Evolutionary conservation across 1,140 invertebrate species (phyloP), one percentile per base, ranked within the genome.

Genomic region (Anoplophora glabripennis): DNA sequence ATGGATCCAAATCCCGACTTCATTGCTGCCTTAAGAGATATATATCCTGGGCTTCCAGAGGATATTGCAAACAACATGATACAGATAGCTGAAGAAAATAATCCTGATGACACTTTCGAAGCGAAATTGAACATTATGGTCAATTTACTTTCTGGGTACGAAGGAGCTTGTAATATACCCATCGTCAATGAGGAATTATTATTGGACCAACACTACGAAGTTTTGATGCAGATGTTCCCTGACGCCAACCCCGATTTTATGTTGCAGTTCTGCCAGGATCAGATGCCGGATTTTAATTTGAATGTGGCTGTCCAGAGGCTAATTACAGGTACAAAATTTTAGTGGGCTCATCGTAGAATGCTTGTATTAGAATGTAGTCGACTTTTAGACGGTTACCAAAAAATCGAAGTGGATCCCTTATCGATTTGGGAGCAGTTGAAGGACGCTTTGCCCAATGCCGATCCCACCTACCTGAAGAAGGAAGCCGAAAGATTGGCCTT

Each of bases 401-500:
- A 52, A 28, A 35, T 33, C 4, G 49, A 59, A 45, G 33, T 60
- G 7, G 70, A 70, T 52, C 48, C 70, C 9, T 52, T 69, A 74
- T 12, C 72, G 75, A 40, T 77, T 78, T 62, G 73, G 76, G 11
- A 70, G 18, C 33, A 53, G 44, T 47, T 72, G 1, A 57, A 61
- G 33, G 71, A 65, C 18, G 73, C 78, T 51, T 73, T 81, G 51
- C 78, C 77, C 8, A 62, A 77, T 54, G 77, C 81, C 53, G 83
- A 85, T 72, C 80, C 83, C 1, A 74, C 71, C 38, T 84, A 78
- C 75, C 66, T 84, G 14, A 71, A 73, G 51, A 65, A 78, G 28
- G 33, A 71, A 48, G 68, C 72, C 1, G 66, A 70, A 49, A 55
- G 64, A 15, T 70, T 70, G 1, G 59, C 47, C 9, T 37, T 67